phyloP scores from a whole-genome alignment of 2,888 invertebrate genomes.

The Temnothorax ravouxi region DNA sequence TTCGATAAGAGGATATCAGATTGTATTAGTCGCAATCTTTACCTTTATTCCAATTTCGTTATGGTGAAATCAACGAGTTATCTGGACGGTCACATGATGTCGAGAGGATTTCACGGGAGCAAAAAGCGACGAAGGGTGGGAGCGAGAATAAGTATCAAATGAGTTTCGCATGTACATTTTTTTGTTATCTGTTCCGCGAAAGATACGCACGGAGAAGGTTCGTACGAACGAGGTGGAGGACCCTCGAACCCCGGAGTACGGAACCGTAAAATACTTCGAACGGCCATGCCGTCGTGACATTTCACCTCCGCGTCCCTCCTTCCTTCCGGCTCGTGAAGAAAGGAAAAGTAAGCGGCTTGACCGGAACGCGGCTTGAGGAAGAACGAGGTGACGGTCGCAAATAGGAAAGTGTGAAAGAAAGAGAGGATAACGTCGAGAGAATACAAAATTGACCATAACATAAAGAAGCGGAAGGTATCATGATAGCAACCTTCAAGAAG shows the following conservation, averaged over 20 bases:
- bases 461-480: constrained; percentile 74
- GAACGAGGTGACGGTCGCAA: neutral
- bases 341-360: constrained; percentile 65
- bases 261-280: constrained; percentile 71
- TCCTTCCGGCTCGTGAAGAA: constrained; percentile 65
- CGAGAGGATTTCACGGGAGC: constrained; percentile 25
- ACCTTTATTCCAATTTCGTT: constrained; percentile 50
- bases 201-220: constrained; percentile 33
- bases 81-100: constrained; percentile 3
- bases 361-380: constrained; percentile 29
- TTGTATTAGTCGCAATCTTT: constrained; percentile 41
- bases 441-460: constrained; percentile 77
- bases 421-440: constrained; percentile 69
- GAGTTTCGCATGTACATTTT: constrained; percentile 74
- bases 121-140: constrained; percentile 22
- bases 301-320: constrained; percentile 52
- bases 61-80: constrained; percentile 64
- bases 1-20: constrained; percentile 36
- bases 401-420: constrained; percentile 53
- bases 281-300: constrained; percentile 53
- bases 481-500: constrained; percentile 68
- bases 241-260: constrained; percentile 55
- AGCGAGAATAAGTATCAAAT: constrained; percentile 63
- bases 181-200: constrained; percentile 66
- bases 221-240: constrained; percentile 13